These are phyloP conservation scores for Protophormia terraenovae DNA, from an alignment of 2,888 invertebrate species.

Conservation along the genomic window DNA sequence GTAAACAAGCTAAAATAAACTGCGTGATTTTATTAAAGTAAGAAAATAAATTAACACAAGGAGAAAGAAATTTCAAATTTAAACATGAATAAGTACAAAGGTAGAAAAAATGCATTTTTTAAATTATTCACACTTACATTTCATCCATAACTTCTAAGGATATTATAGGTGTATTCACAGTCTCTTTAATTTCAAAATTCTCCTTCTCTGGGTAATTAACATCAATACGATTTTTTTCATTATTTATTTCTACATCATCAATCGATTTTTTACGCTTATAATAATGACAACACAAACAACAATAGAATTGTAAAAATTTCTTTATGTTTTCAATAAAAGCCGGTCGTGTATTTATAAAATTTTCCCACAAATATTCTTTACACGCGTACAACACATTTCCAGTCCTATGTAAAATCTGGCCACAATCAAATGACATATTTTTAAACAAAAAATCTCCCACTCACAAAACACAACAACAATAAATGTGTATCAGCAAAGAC, in stretches of 20 bases:
- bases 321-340: constrained; percentile 71
- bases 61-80: not conserved
- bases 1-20: constrained; percentile 5
- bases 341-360: constrained; percentile 68
- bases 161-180: constrained; percentile 64
- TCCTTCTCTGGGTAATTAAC: constrained; percentile 8
- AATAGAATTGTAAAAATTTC: constrained; percentile 71
- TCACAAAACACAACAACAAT: not conserved
- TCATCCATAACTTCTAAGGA: constrained; percentile 64
- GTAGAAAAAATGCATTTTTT: not conserved
- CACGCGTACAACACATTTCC: constrained; percentile 65
- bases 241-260: constrained; percentile 65
- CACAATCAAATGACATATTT: constrained; percentile 46
- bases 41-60: not conserved
- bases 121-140: constrained; percentile 61
- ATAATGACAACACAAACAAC: constrained; percentile 74
- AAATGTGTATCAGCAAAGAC: not conserved
- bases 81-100: not conserved
- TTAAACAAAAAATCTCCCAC: not conserved
- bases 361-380: constrained; percentile 72
- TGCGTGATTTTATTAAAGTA: constrained; percentile 12
- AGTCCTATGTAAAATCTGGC: constrained; percentile 51
- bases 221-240: constrained; percentile 66
- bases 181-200: constrained; percentile 14
- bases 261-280: constrained; percentile 79